These are phyloP conservation scores for Alosa alosa DNA, from an alignment of 2,113 vertebrate genomes.

Conservation along the genomic window DNA sequence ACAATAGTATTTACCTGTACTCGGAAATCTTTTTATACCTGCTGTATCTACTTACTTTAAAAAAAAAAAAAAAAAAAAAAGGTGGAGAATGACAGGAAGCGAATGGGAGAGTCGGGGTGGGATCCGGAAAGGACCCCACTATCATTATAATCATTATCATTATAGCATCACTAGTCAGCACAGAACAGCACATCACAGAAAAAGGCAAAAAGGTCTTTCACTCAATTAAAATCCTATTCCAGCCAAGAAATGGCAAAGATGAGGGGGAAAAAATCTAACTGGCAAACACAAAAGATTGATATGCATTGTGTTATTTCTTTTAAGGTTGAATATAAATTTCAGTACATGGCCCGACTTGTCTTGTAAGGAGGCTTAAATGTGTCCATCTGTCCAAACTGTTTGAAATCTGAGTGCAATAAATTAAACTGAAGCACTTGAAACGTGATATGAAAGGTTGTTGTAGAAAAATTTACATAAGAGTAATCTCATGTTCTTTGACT, in stretches of 20 bases:
- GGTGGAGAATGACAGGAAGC: too few species aligned
- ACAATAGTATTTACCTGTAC: not conserved
- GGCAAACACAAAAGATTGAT: not conserved
- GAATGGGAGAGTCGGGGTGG: too few species aligned
- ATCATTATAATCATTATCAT: too few species aligned
- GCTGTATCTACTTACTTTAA: too few species aligned
- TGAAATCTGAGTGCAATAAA: not conserved
- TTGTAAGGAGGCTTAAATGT: not conserved
- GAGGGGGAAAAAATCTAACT: not conserved
- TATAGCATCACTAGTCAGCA: not conserved
- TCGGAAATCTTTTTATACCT: not conserved
- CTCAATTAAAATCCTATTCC: not conserved
- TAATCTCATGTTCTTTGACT: not conserved
- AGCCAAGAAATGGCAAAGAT: not conserved
- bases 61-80: too few species aligned
- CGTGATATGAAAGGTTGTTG: constrained; percentile 44
- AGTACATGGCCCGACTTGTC: not conserved
- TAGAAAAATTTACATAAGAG: constrained; percentile 44
- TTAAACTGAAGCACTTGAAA: constrained; percentile 28
- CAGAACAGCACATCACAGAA: not conserved
- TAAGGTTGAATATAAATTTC: not conserved
- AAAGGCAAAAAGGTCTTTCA: not conserved
- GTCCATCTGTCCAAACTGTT: constrained; percentile 3
- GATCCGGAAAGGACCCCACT: too few species aligned
- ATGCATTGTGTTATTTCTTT: not conserved